Conservation (phyloP, 2,797 vertebrate species). For the Graptemys geographica region DNA sequence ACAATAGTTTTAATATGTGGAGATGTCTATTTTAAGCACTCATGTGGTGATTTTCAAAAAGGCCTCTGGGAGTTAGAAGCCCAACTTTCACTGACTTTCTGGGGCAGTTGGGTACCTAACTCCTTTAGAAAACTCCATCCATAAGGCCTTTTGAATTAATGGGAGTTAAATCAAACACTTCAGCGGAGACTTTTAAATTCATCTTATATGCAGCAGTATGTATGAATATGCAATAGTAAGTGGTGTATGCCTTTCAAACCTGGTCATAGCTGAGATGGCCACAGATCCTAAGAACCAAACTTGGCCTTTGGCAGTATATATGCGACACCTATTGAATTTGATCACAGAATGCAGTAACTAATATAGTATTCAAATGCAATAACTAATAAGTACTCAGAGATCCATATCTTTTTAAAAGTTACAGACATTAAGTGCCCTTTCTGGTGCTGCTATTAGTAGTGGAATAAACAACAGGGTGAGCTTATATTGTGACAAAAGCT, state of each 20-base stretch:
- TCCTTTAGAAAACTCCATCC: neutral
- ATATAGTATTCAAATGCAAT: neutral
- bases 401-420: neutral
- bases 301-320: neutral
- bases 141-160: neutral
- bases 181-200: rapidly evolving
- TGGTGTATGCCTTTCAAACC: neutral
- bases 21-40: neutral
- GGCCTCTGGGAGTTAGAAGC: neutral
- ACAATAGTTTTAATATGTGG: neutral
- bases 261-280: neutral
- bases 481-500: neutral
- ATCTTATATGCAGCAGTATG: rapidly evolving
- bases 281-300: neutral
- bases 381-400: neutral
- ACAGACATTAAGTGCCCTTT: neutral
- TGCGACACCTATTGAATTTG: neutral
- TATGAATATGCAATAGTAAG: rapidly evolving
- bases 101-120: rapidly evolving
- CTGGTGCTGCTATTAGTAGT: neutral
- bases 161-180: rapidly evolving
- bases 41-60: neutral
- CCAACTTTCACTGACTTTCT: neutral
- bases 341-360: neutral
- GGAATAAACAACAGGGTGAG: rapidly evolving